Conservation (phyloP, 2,113 vertebrate species). For the Grallaria varia region DNA sequence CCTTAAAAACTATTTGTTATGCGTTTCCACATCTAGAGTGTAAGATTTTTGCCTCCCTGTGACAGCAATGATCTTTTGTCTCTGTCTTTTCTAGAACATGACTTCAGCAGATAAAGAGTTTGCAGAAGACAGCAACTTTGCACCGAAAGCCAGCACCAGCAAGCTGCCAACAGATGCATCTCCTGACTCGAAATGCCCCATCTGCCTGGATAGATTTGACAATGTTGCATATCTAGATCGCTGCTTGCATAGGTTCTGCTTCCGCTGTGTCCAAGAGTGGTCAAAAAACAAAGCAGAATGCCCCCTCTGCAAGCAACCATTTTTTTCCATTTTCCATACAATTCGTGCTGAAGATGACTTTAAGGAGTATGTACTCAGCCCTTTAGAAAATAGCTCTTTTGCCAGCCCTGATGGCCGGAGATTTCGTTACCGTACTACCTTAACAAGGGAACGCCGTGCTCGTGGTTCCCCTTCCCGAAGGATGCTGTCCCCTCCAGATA, state of each 20-base stretch:
- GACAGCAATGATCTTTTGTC: background rate
- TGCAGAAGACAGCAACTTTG: slow-evolving; percentile 72
- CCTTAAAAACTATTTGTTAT: fast-evolving
- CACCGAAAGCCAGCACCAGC: slow-evolving; percentile 70
- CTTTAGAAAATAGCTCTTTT: slow-evolving; percentile 78
- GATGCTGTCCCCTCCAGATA: slow-evolving; percentile 79
- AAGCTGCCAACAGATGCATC: slow-evolving; percentile 82
- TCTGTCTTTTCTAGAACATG: slow-evolving; percentile 78
- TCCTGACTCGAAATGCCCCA: slow-evolving; percentile 95
- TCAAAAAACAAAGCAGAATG: slow-evolving; percentile 98
- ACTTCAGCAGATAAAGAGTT: slow-evolving; percentile 79
- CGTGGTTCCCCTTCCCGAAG: slow-evolving; percentile 52
- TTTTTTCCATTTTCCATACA: slow-evolving; percentile 92
- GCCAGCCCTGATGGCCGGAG: slow-evolving; percentile 79
- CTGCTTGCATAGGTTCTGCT: slow-evolving; percentile 95
- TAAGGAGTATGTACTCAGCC: slow-evolving; percentile 84
- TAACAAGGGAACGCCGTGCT: slow-evolving; percentile 74
- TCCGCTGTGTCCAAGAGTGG: slow-evolving; percentile 94
- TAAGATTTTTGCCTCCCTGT: background rate
- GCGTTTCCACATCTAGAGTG: background rate
- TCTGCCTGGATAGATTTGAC: slow-evolving; percentile 93
- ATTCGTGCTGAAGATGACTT: slow-evolving; percentile 92
- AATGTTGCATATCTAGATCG: slow-evolving; percentile 89
- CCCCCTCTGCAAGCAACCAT: slow-evolving; percentile 94
- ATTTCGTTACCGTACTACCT: slow-evolving; percentile 89